Conservation (phyloP, 1,140 invertebrate genomes). For the Scaptomyza graminum region DNA sequence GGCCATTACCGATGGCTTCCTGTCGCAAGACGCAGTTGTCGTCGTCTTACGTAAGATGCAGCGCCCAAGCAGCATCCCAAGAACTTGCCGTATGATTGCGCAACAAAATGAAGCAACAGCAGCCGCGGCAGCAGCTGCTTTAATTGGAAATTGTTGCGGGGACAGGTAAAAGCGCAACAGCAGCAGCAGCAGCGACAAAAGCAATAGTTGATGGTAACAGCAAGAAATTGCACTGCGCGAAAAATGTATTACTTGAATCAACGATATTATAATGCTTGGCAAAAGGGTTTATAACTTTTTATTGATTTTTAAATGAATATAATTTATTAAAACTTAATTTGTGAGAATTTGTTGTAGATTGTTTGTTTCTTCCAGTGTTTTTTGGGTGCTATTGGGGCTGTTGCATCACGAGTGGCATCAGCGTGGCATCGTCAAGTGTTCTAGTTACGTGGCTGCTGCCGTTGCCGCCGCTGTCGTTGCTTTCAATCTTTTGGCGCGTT, state of each 20-base stretch:
- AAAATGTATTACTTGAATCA: background rate
- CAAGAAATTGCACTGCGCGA: background rate
- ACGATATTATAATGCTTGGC: too few species aligned
- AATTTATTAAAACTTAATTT: too few species aligned
- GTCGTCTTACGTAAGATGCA: slow-evolving; percentile 59
- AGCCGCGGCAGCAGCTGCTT: slow-evolving; percentile 49
- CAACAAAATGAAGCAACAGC: slow-evolving; percentile 39
- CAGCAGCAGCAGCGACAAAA: slow-evolving; percentile 21
- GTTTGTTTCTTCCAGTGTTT: background rate
- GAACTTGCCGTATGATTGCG: slow-evolving; percentile 76
- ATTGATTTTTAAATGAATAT: too few species aligned
- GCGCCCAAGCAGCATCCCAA: slow-evolving; percentile 41
- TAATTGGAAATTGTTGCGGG: slow-evolving; percentile 63
- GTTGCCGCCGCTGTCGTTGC: slow-evolving; percentile 74
- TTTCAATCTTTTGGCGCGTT: slow-evolving; percentile 78
- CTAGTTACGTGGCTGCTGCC: slow-evolving; percentile 80
- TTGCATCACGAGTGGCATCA: slow-evolving; percentile 43
- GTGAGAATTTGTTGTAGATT: too few species aligned
- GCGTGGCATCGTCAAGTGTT: slow-evolving; percentile 72
- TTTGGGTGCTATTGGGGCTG: background rate
- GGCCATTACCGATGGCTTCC: slow-evolving; percentile 79
- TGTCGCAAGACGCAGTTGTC: slow-evolving; percentile 46
- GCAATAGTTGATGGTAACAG: slow-evolving; percentile 19
- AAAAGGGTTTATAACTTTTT: too few species aligned
- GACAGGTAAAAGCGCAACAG: slow-evolving; percentile 43